Conservation (phyloP, 2,888 invertebrate genomes). For the Pardosa pseudoannulata region DNA sequence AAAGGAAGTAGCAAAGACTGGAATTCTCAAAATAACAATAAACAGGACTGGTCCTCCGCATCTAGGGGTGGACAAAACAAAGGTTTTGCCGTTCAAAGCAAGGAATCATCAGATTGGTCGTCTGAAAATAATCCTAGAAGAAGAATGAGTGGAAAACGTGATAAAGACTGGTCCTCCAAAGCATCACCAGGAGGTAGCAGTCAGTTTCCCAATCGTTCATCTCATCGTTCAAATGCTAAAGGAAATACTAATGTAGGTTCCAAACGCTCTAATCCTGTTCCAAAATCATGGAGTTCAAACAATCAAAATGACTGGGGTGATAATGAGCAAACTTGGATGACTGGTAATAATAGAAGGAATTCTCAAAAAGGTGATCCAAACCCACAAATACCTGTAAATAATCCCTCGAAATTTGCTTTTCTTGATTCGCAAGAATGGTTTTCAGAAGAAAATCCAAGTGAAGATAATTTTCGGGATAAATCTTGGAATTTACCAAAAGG, state of each 20-base stretch:
- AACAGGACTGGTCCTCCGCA: constrained; percentile 25
- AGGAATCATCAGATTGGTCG: background rate
- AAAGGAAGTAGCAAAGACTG: no score
- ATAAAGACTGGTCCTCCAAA: background rate
- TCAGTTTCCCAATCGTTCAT: background rate
- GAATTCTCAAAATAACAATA: background rate
- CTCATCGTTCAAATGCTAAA: background rate
- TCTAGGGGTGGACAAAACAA: background rate
- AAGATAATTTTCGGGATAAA: background rate
- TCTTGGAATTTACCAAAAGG: background rate
- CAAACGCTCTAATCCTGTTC: background rate
- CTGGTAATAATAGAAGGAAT: background rate
- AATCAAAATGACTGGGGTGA: background rate
- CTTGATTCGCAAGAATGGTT: background rate
- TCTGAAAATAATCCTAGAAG: background rate
- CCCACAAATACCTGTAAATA: background rate
- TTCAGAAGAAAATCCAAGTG: background rate
- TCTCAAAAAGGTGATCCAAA: background rate
- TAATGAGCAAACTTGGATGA: background rate
- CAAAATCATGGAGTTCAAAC: background rate
- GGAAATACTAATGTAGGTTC: background rate
- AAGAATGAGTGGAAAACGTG: background rate
- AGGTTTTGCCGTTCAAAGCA: background rate
- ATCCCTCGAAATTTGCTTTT: no score
- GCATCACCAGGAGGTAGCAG: background rate